Base-by-base conservation (phyloP, 2,113 vertebrate species). In the Phyllopteryx taeniolatus region DNA sequence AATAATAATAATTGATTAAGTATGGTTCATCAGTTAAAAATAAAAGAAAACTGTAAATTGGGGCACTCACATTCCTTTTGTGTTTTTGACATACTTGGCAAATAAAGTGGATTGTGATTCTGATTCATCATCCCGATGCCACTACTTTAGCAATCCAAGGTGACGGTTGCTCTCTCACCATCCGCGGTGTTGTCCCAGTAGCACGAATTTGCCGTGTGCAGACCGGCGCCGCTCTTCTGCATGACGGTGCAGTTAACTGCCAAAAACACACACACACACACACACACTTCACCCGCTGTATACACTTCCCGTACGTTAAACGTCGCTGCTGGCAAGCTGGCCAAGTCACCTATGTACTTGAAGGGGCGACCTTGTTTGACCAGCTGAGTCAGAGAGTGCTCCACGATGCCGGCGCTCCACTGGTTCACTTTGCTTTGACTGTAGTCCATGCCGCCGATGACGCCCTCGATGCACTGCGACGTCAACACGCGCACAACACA, bases 121-220 rank as follows among this genome's bases (percentile, higher is more conserved):
- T 17, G 31, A 6, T 53, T 6, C 2, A 19, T 13, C 31, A 60
- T 27, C 31, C 59, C 33, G 35, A 14, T 35, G 17, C 2, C 14
- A 61, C 12, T 20, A 8, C 8, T 19, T 53, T 53, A 53, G 10
- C 53, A 56, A 56, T 22, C 53, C 53, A 56, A 56, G 2, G 20
- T 22, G 53, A 11, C 4, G 10, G 9, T 11, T 15, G 59, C 35
- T 61, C 27, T 31, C 90, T 94, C 85, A 97, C 98, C 98, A 66
- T 99, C 98, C 81, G 96, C 97, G 72, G 94, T 90, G 8, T 95
- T 98, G 91, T 99, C 96, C 98, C 98, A 99, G 91, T 96, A 99
- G 80, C 96, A 98, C 0, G 97, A 98, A 80, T 94, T 98, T 79
- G 96, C 97, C 51, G 96, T 96, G 87, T 99, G 98, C 68, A 99